These are phyloP conservation scores for Rhinichthys osculus DNA, from an alignment of 2,797 vertebrate species.

Conservation along the genomic window DNA sequence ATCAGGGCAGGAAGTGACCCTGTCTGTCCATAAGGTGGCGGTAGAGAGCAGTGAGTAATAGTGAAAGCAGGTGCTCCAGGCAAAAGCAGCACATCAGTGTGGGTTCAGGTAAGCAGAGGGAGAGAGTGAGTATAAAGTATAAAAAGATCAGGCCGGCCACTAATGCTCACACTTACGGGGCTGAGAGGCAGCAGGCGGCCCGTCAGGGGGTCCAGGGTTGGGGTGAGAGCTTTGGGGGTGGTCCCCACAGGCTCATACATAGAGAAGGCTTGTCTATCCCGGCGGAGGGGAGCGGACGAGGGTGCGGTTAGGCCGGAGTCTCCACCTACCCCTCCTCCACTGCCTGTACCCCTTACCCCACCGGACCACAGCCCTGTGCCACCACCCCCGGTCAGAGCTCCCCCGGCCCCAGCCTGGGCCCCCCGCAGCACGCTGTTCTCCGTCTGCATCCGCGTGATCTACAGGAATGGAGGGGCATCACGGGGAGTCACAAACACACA, in stretches of 20 bases:
- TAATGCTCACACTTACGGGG: slow-evolving; percentile 84
- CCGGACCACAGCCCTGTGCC: slow-evolving; percentile 67
- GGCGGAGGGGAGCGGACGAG: slow-evolving; percentile 76
- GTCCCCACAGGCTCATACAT: slow-evolving; percentile 95
- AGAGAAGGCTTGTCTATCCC: slow-evolving; percentile 94
- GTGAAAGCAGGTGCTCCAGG: slow-evolving; percentile 42
- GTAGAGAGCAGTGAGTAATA: slow-evolving; percentile 49
- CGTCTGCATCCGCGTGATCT: slow-evolving; percentile 97
- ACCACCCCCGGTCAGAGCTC: slow-evolving; percentile 73
- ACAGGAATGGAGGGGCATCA: slow-evolving; percentile 70
- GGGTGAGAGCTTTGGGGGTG: slow-evolving; percentile 86
- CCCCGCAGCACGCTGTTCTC: slow-evolving; percentile 92
- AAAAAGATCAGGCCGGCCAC: slow-evolving; percentile 59
- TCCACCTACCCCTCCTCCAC: slow-evolving; percentile 63
- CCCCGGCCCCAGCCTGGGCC: slow-evolving; percentile 83
- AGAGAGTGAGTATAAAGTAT: slow-evolving; percentile 45
- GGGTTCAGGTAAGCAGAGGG: slow-evolving; percentile 52
- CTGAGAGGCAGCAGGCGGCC: slow-evolving; percentile 92
- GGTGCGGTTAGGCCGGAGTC: slow-evolving; percentile 67
- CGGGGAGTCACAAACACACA: slow-evolving; percentile 59
- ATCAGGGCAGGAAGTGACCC: slow-evolving; percentile 29
- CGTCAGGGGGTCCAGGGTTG: slow-evolving; percentile 87
- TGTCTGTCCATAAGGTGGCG: slow-evolving; percentile 49
- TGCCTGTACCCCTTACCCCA: slow-evolving; percentile 64
- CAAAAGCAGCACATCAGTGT: slow-evolving; percentile 26